These are phyloP conservation scores for Pandemis cinnamomeana DNA, from an alignment of 2,888 invertebrate species.

Conservation along the genomic window DNA sequence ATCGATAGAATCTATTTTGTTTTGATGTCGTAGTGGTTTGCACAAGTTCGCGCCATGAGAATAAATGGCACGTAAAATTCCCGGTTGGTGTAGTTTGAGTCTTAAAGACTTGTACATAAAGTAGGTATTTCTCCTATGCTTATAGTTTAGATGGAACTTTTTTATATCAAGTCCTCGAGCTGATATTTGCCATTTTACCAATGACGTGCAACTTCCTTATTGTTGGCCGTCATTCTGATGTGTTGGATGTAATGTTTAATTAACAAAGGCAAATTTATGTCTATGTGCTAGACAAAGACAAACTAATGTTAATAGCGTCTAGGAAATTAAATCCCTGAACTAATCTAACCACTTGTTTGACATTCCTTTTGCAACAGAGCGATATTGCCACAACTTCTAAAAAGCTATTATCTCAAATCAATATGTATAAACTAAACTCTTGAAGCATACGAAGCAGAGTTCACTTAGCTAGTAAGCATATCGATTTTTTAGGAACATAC, in stretches of 20 bases:
- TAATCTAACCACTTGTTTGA: too few relatives aligned
- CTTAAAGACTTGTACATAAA: not conserved
- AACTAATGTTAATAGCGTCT: too few relatives aligned
- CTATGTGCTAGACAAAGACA: too few relatives aligned
- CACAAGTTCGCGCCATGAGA: not conserved
- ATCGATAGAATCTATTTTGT: not conserved
- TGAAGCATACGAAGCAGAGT: not conserved
- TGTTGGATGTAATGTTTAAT: not conserved
- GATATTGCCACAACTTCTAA: too few relatives aligned
- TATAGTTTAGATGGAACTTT: not conserved
- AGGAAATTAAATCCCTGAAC: too few relatives aligned
- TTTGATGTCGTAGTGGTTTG: not conserved
- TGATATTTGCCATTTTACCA: conserved; percentile 4
- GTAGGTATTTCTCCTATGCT: not conserved
- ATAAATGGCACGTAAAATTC: not conserved
- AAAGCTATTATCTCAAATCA: too few relatives aligned
- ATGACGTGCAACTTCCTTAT: conserved; percentile 12
- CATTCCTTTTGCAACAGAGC: too few relatives aligned
- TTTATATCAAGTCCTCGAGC: not conserved
- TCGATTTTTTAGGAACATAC: too few relatives aligned
- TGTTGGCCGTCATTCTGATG: not conserved
- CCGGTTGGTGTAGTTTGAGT: not conserved
- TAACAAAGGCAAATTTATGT: not conserved
- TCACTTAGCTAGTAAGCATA: not conserved
- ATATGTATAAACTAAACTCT: too few relatives aligned